Base-by-base conservation (phyloP, 2,888 invertebrate species). In the Oxyteleia sp. region DNA sequence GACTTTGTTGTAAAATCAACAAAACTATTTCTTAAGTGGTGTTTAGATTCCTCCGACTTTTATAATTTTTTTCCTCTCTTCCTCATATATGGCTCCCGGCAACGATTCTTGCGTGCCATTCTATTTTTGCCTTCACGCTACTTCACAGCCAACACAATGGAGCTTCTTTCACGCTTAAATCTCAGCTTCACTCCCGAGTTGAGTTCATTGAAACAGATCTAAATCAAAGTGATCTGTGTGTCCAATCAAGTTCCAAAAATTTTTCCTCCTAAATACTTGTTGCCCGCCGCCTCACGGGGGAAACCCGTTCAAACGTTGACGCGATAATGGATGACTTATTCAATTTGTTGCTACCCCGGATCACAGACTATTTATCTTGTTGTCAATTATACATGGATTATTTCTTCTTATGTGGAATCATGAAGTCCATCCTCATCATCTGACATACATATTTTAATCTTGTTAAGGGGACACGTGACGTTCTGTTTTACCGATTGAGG, bases 41-140 rank as follows among this genome's bases (percentile, higher is more conserved):
- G 43, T 72, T 63, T 72, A 51, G 51, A 61, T 51, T 61, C 61
- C 55, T 43, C 20, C 38, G 26, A 35, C 55, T 51, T 68, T 43
- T 68, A 41, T 51, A n/a, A 41, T 51, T 63, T 72, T 51, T 72
- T 72, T 29, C 47, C 47, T 23, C 15, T 69, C 13, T 57, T 47
- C 57, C 32, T 8, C 32, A 20, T 41, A 29, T 5, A 43, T 53
- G 16, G 72, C 72, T 72, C 72, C 61, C 61, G 72, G 72, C 61
- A 63, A 61, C 43, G 61, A 72, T 51, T 59, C 49, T 49, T 32
- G 51, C 72, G 51, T 72, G 59, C 72, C 72, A 72, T 72, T 72
- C 72, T 72, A 72, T 72, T 61, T 72, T 41, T 72, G 72, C 59
- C 72, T 72, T 72, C 61, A 72, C 72, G 72, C 72, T 72, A 72